These are phyloP conservation scores for Ranitomeya imitator DNA, from an alignment of 2,113 vertebrate species.

Conservation along the genomic window DNA sequence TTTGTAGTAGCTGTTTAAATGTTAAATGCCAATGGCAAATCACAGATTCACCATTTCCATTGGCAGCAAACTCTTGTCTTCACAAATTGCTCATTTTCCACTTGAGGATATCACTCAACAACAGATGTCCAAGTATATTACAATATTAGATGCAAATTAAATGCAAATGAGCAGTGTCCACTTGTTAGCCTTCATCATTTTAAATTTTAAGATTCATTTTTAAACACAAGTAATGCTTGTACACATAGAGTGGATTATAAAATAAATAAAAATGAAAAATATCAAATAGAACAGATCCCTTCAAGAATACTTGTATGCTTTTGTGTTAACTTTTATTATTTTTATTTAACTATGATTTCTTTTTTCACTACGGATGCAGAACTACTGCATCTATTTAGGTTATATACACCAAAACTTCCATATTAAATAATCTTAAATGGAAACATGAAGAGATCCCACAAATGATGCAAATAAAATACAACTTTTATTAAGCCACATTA, in stretches of 20 bases:
- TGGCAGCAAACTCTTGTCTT: constrained; percentile 49
- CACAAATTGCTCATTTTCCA: constrained; percentile 44
- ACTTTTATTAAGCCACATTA: no score
- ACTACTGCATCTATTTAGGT: background rate
- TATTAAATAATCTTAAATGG: no score
- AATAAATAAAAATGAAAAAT: background rate
- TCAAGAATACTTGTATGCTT: background rate
- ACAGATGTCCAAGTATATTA: constrained; percentile 46
- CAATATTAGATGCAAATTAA: constrained; percentile 41
- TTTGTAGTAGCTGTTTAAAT: constrained; percentile 65
- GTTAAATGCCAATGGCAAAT: constrained; percentile 55
- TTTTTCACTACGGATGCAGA: background rate
- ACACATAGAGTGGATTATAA: background rate
- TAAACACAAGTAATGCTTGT: background rate
- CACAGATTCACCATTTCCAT: constrained; percentile 28
- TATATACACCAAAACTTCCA: no score
- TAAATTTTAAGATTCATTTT: constrained; percentile 7
- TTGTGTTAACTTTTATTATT: background rate
- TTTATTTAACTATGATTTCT: background rate
- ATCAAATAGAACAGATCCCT: background rate
- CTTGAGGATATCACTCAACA: constrained; percentile 53
- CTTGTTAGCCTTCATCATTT: constrained; percentile 21
- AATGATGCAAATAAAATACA: no score
- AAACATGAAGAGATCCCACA: no score
- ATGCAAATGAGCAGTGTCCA: constrained; percentile 44